These are phyloP conservation scores for Tenodera sinensis DNA, from an alignment of 2,888 invertebrate species.

Conservation along the genomic window DNA sequence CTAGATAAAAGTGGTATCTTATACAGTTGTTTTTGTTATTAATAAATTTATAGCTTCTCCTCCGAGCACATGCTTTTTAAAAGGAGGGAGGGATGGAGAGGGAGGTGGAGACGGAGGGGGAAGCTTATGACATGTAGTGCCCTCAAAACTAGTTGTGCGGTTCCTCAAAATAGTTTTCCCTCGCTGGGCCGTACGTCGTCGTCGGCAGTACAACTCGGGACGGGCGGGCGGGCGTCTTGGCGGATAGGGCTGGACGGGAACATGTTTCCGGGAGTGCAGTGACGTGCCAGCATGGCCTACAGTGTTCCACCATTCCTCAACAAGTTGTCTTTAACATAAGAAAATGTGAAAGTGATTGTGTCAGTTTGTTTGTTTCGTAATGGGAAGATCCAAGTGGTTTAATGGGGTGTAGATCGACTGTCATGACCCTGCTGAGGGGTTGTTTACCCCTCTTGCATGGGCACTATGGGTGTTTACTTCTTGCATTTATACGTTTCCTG, in stretches of 20 bases:
- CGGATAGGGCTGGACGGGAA: too few relatives aligned
- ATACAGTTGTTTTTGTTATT: neutral
- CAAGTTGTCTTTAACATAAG: neutral
- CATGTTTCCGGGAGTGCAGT: neutral
- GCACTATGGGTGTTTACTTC: neutral
- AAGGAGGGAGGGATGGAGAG: neutral
- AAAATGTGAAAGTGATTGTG: neutral
- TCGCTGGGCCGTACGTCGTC: neutral
- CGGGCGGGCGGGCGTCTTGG: too few relatives aligned
- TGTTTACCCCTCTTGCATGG: neutral
- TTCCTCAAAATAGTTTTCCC: constrained; percentile 12
- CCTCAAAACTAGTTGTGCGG: neutral
- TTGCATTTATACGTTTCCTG: neutral
- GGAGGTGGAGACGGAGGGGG: neutral
- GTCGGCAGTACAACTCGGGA: neutral
- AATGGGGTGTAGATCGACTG: too few relatives aligned
- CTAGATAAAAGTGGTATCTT: neutral
- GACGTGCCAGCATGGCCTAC: too few relatives aligned
- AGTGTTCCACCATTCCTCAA: too few relatives aligned
- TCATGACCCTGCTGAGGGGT: neutral
- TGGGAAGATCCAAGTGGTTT: neutral
- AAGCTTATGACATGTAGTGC: neutral
- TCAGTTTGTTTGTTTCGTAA: neutral
- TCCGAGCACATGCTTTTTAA: neutral
- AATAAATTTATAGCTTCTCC: neutral